phyloP scores from a whole-genome alignment of 1,140 invertebrate species.

The Alviniconcha marisindica region DNA sequence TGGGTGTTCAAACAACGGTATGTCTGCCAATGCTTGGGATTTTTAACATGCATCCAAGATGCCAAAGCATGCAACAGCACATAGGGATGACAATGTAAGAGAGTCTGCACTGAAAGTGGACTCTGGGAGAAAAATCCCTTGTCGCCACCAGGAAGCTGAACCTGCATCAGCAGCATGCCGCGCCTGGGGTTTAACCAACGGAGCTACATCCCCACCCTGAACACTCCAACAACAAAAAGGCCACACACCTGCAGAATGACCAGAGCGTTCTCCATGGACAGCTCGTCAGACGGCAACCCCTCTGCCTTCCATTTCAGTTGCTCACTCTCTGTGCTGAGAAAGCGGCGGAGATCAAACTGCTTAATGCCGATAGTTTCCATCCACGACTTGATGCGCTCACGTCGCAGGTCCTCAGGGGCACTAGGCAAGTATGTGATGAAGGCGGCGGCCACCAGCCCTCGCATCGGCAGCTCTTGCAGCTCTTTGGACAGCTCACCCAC shows the following conservation, averaged over 20 bases:
- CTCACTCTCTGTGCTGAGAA: conserved; percentile 86
- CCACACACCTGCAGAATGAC: conserved; percentile 85
- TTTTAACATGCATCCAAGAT: too few species aligned
- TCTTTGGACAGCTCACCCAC: conserved; percentile 72
- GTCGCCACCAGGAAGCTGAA: too few species aligned
- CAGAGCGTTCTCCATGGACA: conserved; percentile 90
- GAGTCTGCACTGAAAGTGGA: too few species aligned
- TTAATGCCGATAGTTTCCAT: conserved; percentile 76
- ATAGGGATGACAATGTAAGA: too few species aligned
- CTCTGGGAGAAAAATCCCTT: too few species aligned
- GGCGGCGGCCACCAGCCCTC: conserved; percentile 84
- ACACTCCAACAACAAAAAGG: too few species aligned
- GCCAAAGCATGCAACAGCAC: too few species aligned
- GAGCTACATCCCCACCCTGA: too few species aligned
- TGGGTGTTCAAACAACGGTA: too few species aligned
- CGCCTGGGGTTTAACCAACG: too few species aligned
- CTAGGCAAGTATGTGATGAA: conserved; percentile 87
- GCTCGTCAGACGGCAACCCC: conserved; percentile 87
- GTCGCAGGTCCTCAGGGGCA: conserved; percentile 83
- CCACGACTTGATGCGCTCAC: conserved; percentile 81
- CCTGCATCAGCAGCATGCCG: too few species aligned
- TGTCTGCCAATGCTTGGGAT: too few species aligned
- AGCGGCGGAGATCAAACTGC: conserved; percentile 84
- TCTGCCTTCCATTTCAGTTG: conserved; percentile 91
- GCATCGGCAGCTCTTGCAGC: conserved; percentile 80